phyloP scores from a whole-genome alignment of 2,797 vertebrate genomes.

The Poecilia picta region DNA sequence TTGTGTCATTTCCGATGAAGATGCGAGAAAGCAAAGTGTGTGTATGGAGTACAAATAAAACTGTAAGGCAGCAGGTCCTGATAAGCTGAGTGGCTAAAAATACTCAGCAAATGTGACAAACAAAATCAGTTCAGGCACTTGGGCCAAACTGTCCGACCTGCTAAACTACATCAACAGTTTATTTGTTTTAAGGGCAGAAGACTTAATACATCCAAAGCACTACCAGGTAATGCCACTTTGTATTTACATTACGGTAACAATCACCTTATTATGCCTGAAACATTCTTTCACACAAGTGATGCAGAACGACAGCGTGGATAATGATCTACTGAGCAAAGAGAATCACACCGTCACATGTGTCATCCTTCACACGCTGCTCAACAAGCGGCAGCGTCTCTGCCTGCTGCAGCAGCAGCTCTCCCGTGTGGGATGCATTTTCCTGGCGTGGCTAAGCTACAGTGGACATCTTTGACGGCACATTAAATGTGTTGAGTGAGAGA shows the following conservation, averaged over 20 bases:
- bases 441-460: conserved; percentile 27
- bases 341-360: conserved; percentile 28
- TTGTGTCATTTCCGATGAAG: conserved; percentile 19
- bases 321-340: conserved; percentile 21
- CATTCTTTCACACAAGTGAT: conserved; percentile 9
- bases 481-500: conserved; percentile 49
- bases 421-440: conserved; percentile 29
- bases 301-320: conserved; percentile 13
- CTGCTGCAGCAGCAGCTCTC: conserved; percentile 9
- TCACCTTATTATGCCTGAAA: conserved; percentile 15
- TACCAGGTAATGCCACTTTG: conserved; percentile 7
- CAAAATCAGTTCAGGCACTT: neutral
- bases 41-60: conserved; percentile 7
- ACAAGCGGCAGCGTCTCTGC: conserved; percentile 20
- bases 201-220: conserved; percentile 1
- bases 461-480: conserved; percentile 31
- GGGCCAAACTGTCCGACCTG: conserved; percentile 6
- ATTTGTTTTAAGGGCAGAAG: conserved; percentile 5
- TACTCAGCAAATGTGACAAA: neutral
- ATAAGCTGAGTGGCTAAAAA: neutral
- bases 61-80: neutral
- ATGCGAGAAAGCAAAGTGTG: conserved; percentile 5
- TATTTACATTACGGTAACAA: conserved; percentile 10
- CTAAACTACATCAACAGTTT: neutral
- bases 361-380: conserved; percentile 28